Evolutionary conservation across 2,888 invertebrate species (phyloP), one percentile per base, ranked within the genome.

Genomic region (Hedychridium roseum): DNA sequence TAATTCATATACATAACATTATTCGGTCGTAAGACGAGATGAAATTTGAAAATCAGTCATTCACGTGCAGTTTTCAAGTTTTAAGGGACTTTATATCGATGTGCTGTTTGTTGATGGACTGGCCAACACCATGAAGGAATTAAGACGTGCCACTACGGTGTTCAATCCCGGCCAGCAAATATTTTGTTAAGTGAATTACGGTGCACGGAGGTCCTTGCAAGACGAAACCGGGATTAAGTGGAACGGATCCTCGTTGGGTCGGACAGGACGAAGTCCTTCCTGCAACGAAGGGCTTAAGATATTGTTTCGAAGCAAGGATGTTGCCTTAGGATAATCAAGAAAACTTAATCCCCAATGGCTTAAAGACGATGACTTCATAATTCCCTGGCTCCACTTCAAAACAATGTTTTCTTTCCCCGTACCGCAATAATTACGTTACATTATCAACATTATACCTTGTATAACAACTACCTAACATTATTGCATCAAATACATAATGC

Each of bases 311-410:
- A 57, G 66, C 64, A 57, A 60, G 61, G 54, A 60, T 73, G 71
- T 73, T 73, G 70, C 70, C 64, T 68, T 70, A 73, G 71, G 72
- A 72, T 73, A 72, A 72, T 73, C 70, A 70, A 70, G 61, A 59
- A 44, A 63, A 60, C 63, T 64, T 67, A 67, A 70, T 69, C 67
- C 67, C 59, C 54, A 60, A 66, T 59, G 62, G 64, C 68, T 70
- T 68, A 68, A 57, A 63, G 57, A 50, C 54, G 66, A 68, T 64
- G 64, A 70, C 64, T 64, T 59, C 54, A 64, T 64, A 64, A 60
- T 64, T 64, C 58, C 56, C 9, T 23, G 23, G 9, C 23, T 23
- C 5, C 9, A 6, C 9, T 23, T 23, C 23, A 11, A 43, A 43
- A 47, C 39, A 43, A 16, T 42, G 18, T 26, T 21, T 18, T 39